A percentile compares a stretch with the other conserved stretches of the same genome.
These are phyloP conservation scores for Conus canariensis DNA, from an alignment of 2,888 invertebrate species.

Conservation along the genomic window DNA sequence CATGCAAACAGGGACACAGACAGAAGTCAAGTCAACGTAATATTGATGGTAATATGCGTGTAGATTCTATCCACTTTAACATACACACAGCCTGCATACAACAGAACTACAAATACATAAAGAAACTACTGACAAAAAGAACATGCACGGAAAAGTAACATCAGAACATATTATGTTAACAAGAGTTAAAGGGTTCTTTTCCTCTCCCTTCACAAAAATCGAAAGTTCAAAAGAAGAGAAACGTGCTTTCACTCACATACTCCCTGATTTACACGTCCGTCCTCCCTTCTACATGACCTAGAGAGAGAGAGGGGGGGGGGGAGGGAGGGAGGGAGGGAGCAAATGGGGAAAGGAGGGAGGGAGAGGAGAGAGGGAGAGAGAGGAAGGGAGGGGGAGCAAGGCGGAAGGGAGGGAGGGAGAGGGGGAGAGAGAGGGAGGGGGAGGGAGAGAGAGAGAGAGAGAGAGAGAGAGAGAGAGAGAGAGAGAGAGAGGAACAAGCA, in stretches of 20 bases:
- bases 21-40: not conserved
- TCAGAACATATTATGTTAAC: too few species aligned
- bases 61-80: not conserved
- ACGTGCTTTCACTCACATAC: too few species aligned
- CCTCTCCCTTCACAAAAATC: too few species aligned
- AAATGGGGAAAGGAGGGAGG: not conserved
- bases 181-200: too few species aligned
- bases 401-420: not conserved
- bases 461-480: conserved; percentile 5
- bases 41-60: too few species aligned
- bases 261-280: not conserved
- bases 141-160: too few species aligned
- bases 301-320: not conserved
- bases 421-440: not conserved
- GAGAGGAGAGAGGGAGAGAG: not conserved
- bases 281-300: not conserved
- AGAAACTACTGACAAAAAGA: too few species aligned
- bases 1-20: not conserved
- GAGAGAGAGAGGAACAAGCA: not conserved
- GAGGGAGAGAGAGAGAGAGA: not conserved
- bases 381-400: not conserved
- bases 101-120: too few species aligned
- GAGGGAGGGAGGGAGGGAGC: too few species aligned
- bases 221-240: too few species aligned
- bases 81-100: not conserved